A percentile compares a stretch with the other conserved stretches of the same genome.
phyloP scores from a whole-genome alignment of 2,113 vertebrate genomes.

The Oreochromis spilurus region DNA sequence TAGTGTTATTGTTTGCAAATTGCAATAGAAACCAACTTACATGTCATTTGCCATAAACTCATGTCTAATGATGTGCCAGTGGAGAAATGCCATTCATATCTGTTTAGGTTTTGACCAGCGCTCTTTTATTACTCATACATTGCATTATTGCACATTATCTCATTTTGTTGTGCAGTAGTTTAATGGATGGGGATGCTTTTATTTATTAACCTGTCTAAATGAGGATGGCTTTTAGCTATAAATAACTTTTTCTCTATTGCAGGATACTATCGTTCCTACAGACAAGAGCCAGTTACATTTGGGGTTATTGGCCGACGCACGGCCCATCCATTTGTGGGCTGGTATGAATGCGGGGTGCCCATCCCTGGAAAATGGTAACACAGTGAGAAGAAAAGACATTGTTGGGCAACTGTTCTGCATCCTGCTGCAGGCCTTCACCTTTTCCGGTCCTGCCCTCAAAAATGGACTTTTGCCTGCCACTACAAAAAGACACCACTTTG shows the following conservation, averaged over 20 bases:
- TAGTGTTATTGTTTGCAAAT: not conserved
- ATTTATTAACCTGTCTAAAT: not conserved
- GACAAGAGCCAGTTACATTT: conserved; percentile 91
- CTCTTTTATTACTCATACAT: not conserved
- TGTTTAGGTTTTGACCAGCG: not conserved
- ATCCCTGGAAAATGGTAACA: conserved; percentile 96
- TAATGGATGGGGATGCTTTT: not conserved
- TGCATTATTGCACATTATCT: not conserved
- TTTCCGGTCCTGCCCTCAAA: conserved; percentile 18
- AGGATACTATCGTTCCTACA: conserved; percentile 92
- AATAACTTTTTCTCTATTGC: conserved; percentile 19
- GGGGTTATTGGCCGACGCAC: conserved; percentile 88
- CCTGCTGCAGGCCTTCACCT: conserved; percentile 40
- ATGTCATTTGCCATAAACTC: not conserved
- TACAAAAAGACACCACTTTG: conserved; percentile 58
- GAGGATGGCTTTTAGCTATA: not conserved
- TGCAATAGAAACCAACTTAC: not conserved
- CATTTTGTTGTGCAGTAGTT: not conserved
- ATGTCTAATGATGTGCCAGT: not conserved
- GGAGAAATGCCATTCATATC: not conserved
- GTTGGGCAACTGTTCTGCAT: conserved; percentile 33
- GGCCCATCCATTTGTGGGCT: conserved; percentile 88
- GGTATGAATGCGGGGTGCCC: conserved; percentile 96
- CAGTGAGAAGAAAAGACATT: conserved; percentile 9
- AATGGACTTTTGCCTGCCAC: conserved; percentile 61